These are phyloP conservation scores for Pseudomyrmex dendroicus DNA, from an alignment of 1,140 invertebrate species.

Conservation along the genomic window DNA sequence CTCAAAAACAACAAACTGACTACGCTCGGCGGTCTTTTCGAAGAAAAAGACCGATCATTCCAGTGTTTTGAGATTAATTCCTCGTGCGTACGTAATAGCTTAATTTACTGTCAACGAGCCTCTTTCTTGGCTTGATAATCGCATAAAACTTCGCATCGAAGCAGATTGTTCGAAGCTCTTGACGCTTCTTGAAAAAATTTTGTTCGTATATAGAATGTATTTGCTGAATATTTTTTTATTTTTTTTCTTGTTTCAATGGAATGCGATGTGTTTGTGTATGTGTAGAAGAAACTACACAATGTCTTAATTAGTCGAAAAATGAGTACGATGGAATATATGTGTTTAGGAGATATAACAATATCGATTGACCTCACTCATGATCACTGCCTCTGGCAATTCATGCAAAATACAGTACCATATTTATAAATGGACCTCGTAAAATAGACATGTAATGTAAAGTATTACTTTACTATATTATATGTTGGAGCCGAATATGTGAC, in stretches of 20 bases:
- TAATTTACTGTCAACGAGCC: constrained; percentile 66
- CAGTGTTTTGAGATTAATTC: constrained; percentile 68
- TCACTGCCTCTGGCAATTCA: constrained; percentile 66
- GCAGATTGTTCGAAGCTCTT: constrained; percentile 69
- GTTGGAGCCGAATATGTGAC: not conserved
- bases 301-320: constrained; percentile 27
- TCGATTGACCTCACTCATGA: constrained; percentile 59
- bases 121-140: constrained; percentile 54
- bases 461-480: constrained; percentile 1
- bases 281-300: constrained; percentile 29
- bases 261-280: constrained; percentile 25
- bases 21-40: constrained; percentile 49
- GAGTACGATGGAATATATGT: constrained; percentile 49
- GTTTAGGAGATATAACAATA: constrained; percentile 46
- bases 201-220: constrained; percentile 36
- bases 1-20: constrained; percentile 39
- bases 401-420: constrained; percentile 51
- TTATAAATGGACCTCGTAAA: constrained; percentile 55
- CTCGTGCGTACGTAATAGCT: constrained; percentile 64
- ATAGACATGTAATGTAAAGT: not conserved
- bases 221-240: constrained; percentile 65
- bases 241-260: constrained; percentile 49
- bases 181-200: constrained; percentile 63
- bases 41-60: constrained; percentile 71
- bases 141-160: constrained; percentile 71